Conservation (phyloP, 2,113 vertebrate genomes). For the Micronycteris hirsuta region DNA sequence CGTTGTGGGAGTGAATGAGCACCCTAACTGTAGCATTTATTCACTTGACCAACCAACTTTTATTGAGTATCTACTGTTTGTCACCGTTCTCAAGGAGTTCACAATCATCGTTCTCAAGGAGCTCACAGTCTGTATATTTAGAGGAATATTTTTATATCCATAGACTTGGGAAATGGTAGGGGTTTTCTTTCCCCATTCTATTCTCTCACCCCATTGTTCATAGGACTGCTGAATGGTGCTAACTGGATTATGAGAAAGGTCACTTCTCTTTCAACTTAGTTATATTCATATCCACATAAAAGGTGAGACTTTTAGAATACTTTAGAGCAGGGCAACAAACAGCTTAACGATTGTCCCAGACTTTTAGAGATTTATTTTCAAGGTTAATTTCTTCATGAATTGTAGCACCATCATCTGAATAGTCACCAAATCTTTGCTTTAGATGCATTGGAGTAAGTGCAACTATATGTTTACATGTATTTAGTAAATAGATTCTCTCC, state of each 20-base stretch:
- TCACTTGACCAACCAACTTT: slow-evolving; percentile 46
- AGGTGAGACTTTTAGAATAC: background rate
- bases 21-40: slow-evolving; percentile 38
- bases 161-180: slow-evolving; percentile 33
- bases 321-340: background rate
- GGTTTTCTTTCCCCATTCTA: background rate
- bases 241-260: slow-evolving; percentile 38
- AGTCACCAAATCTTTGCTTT: slow-evolving; percentile 41
- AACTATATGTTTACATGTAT: background rate
- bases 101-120: slow-evolving; percentile 47
- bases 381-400: background rate
- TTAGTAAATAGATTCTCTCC: slow-evolving; percentile 52
- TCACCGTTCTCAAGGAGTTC: slow-evolving; percentile 56
- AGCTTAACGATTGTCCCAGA: slow-evolving; percentile 23
- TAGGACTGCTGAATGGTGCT: slow-evolving; percentile 18
- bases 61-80: slow-evolving; percentile 37
- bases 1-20: slow-evolving; percentile 34
- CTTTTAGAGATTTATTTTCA: slow-evolving; percentile 24
- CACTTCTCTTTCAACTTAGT: slow-evolving; percentile 27
- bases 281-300: slow-evolving; percentile 8
- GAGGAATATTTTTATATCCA: slow-evolving; percentile 1
- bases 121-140: slow-evolving; percentile 25
- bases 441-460: slow-evolving; percentile 30
- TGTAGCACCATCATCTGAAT: background rate
- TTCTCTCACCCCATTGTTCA: background rate